Conservation (phyloP, 2,797 vertebrate genomes). For the Cryptoprocta ferox region DNA sequence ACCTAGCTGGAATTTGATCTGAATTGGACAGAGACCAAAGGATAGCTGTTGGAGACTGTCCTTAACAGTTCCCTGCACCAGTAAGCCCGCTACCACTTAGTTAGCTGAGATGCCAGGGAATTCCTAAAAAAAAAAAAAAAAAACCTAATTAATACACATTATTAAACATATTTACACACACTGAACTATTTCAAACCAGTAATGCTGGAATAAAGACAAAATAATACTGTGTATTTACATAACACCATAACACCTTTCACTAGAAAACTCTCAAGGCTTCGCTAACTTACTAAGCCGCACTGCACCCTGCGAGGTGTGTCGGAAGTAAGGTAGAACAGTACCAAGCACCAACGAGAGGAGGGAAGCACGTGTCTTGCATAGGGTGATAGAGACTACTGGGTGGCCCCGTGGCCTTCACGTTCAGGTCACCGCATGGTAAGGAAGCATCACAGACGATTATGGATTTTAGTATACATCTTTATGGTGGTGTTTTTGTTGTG, state of each 20-base stretch:
- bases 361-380: accelerated
- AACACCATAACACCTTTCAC: slow-evolving; percentile 82
- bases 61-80: neutral
- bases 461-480: neutral
- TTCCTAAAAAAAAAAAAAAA: slow-evolving; percentile 60
- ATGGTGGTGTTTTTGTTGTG: neutral
- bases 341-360: neutral
- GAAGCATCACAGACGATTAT: neutral
- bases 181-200: slow-evolving; percentile 76
- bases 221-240: slow-evolving; percentile 83
- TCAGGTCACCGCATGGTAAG: neutral
- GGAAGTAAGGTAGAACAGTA: slow-evolving; percentile 61
- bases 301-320: slow-evolving; percentile 57
- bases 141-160: slow-evolving; percentile 70
- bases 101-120: slow-evolving; percentile 36
- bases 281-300: slow-evolving; percentile 48
- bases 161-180: slow-evolving; percentile 81
- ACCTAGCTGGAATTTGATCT: neutral
- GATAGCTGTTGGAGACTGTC: neutral
- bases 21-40: neutral
- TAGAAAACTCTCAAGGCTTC: slow-evolving; percentile 71
- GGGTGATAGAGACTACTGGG: neutral
- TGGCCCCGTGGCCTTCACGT: neutral
- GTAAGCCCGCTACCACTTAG: neutral
- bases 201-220: slow-evolving; percentile 82